Conservation (phyloP, 2,797 vertebrate genomes). For the Hemibagrus guttatus region DNA sequence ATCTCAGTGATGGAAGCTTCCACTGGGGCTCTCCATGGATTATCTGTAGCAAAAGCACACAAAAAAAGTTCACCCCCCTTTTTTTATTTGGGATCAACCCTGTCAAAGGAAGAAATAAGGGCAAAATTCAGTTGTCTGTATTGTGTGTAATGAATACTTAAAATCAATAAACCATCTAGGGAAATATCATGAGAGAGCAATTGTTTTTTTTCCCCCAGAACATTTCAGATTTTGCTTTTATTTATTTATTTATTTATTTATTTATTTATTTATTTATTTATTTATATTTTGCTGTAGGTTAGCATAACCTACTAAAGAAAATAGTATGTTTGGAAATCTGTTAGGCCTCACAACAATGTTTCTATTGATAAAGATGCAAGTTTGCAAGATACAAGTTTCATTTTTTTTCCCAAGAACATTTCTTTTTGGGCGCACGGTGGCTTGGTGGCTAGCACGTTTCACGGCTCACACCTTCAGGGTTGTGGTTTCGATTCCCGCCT, state of each 20-base stretch:
- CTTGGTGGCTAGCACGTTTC: no score
- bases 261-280: no score
- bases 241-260: no score
- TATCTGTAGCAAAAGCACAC: conserved; percentile 34
- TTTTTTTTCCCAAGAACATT: no score
- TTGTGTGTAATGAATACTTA: neutral
- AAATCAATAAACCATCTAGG: neutral
- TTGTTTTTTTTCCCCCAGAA: neutral
- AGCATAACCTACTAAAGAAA: neutral
- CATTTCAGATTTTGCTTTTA: neutral
- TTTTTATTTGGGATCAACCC: neutral
- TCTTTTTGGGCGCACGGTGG: no score
- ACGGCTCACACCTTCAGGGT: no score
- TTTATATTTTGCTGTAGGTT: neutral
- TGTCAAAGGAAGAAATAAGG: neutral
- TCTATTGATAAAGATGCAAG: no score
- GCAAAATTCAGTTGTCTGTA: conserved; percentile 28
- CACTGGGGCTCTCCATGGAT: conserved; percentile 37
- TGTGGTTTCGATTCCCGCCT: no score
- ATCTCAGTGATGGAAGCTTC: conserved; percentile 42
- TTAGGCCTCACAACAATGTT: no score
- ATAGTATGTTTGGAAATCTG: neutral
- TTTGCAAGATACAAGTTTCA: no score
- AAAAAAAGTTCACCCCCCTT: no score
- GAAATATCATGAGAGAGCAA: neutral